Base-by-base conservation (phyloP, 1,140 invertebrate species). In the Drosophila murphyi region DNA sequence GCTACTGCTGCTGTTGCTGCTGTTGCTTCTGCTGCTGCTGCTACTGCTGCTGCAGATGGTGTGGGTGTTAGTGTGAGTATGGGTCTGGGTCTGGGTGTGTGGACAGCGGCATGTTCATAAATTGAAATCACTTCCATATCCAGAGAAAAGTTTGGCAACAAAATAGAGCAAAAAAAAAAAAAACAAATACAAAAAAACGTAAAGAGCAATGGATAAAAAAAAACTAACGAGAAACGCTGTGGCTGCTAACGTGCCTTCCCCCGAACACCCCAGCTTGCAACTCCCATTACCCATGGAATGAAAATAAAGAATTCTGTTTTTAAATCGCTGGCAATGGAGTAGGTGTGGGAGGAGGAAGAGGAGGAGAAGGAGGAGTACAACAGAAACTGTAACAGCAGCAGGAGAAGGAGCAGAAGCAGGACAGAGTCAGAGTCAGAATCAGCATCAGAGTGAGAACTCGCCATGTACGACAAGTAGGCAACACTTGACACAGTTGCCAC, bases 401-500 rank as follows among this genome's bases (percentile, higher is more conserved):
- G 34, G 52, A 41, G 28, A 32, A 0, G 51, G 31, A 37, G 34
- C 20, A 20, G 5, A 34, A 35, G 20, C 10, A 39, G 48, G 41
- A 68, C 39, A 10, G 20, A 20, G 20, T 10, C 10, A 10, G 31
- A 41, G 41, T 28, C 60, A 61, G 39, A 60, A 61, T 43, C 8
- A 8, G 64, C 45, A 64, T 65, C 76, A 28, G 73, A 72, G 64
- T 61, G 76, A 74, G 74, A 63, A 68, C 61, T 72, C 47, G 51
- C 77, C 85, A 85, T 88, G 85, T 89, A 89, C 85, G 81, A 91
- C 89, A 91, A 91, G 89, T 91, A 85, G 88, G 88, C 88, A 91
- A 91, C 89, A 91, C 89, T 91, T 91, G 89, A 91, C 89, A 91
- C 89, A 91, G 89, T 91, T 91, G 89, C 89, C 89, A 91, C 89